phyloP scores from a whole-genome alignment of 2,888 invertebrate species.

The Andrena dorsata region DNA sequence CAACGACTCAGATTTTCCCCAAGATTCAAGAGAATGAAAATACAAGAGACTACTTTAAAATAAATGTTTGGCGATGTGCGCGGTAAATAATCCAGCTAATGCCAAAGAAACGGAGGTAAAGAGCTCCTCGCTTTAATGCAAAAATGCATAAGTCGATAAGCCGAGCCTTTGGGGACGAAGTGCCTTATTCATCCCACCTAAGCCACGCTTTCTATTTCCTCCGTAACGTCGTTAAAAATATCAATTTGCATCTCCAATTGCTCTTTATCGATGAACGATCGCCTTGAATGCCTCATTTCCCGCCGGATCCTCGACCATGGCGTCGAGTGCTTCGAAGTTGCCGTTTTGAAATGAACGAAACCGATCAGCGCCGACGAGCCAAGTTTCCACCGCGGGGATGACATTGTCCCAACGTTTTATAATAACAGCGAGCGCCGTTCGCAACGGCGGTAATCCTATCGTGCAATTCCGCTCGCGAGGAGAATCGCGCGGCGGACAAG shows the following conservation, averaged over 20 bases:
- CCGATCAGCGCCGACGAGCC: not conserved
- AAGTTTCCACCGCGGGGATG: not conserved
- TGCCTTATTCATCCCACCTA: not conserved
- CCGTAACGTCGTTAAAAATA: not conserved
- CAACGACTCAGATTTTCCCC: not conserved
- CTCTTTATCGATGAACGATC: not conserved
- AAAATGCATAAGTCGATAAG: conserved; percentile 16
- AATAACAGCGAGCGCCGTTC: not conserved
- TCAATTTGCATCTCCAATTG: not conserved
- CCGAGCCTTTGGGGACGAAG: not conserved
- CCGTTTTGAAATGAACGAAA: not conserved
- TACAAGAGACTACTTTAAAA: conserved; percentile 4
- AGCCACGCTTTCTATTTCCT: not conserved
- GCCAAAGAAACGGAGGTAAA: not conserved
- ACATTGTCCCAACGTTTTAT: not conserved
- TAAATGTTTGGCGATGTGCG: not conserved
- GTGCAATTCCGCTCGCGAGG: not conserved
- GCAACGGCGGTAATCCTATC: conserved; percentile 28
- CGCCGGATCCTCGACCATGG: no score
- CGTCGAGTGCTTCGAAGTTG: not conserved
- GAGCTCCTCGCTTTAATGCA: conserved; percentile 2
- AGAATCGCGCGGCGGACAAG: conserved; percentile 11
- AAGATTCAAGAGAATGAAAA: not conserved
- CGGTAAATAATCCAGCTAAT: conserved; percentile 8
- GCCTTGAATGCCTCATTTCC: not conserved